These are phyloP conservation scores for Hydraecia micacea DNA, from an alignment of 2,888 invertebrate species.

Conservation along the genomic window DNA sequence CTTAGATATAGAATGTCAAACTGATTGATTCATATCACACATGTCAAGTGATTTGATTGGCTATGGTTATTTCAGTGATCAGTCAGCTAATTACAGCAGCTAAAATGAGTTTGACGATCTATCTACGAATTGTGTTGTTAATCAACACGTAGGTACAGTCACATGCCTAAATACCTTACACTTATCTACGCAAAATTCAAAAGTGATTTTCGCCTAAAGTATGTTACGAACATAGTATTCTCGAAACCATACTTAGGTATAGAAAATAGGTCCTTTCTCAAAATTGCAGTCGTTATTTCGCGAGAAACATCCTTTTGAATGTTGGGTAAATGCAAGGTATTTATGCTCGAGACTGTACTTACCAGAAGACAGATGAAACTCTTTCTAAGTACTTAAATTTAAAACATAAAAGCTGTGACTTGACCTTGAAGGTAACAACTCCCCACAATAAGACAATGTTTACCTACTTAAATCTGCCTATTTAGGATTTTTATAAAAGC, in stretches of 20 bases:
- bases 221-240: background rate
- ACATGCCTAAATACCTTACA: background rate
- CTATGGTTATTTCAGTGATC: background rate
- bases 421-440: conserved; percentile 1
- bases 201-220: background rate
- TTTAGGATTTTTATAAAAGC: background rate
- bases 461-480: background rate
- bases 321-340: background rate
- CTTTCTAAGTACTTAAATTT: background rate
- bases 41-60: background rate
- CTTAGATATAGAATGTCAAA: background rate
- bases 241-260: background rate
- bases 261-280: background rate
- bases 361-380: background rate
- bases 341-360: background rate
- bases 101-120: background rate
- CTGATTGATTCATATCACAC: too few relatives aligned
- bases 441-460: background rate
- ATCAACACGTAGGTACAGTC: background rate
- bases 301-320: background rate
- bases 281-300: background rate
- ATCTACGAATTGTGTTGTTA: background rate
- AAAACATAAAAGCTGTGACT: background rate
- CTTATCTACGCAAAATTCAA: background rate
- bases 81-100: background rate